phyloP scores from a whole-genome alignment of 2,113 vertebrate species.

The Vulpes ferrilata region DNA sequence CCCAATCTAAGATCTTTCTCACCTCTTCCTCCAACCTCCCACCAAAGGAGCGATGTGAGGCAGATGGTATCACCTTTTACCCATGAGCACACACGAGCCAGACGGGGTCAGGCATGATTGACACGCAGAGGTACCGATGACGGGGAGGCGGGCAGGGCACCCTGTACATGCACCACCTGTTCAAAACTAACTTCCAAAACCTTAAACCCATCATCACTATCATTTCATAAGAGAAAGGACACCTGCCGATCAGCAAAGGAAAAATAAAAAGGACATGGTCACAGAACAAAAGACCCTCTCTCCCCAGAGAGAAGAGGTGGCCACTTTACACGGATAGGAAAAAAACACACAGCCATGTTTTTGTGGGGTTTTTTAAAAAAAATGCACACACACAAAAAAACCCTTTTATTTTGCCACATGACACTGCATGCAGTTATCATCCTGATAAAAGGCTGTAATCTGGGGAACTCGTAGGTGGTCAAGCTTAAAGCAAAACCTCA shows the following conservation, averaged over 20 bases:
- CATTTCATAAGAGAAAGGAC: not conserved
- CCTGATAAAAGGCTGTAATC: not conserved
- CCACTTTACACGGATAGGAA: not conserved
- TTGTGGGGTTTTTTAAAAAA: not conserved
- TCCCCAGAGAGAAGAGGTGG: fast-evolving
- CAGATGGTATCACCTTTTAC: not conserved
- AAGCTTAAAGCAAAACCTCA: not conserved
- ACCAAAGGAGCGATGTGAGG: not conserved
- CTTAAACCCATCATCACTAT: not conserved
- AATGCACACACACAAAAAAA: not conserved
- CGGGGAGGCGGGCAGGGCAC: not conserved
- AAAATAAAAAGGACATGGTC: not conserved
- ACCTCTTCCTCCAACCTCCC: no score
- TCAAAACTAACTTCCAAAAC: not conserved
- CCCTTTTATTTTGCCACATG: not conserved
- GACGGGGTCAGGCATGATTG: not conserved
- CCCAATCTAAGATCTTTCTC: no score
- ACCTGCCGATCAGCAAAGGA: no score
- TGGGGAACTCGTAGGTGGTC: fast-evolving
- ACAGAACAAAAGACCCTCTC: not conserved
- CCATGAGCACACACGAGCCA: fast-evolving
- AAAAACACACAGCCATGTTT: not conserved
- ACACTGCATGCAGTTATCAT: fast-evolving
- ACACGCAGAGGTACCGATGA: fast-evolving
- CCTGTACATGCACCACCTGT: fast-evolving